Conservation (phyloP, 2,113 vertebrate genomes). For the Anseranas semipalmata region DNA sequence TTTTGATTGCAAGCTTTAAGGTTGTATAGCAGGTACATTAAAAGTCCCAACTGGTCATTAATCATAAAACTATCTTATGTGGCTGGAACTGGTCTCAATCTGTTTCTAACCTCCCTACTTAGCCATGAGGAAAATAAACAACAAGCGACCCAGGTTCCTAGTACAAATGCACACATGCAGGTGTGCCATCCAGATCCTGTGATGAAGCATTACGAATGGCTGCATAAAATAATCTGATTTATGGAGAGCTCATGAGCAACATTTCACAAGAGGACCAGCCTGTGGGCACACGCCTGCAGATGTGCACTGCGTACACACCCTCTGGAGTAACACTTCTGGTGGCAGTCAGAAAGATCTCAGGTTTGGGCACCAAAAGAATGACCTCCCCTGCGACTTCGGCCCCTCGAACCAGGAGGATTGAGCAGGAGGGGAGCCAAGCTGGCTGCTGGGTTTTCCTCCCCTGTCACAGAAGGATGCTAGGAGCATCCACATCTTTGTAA, state of each 20-base stretch:
- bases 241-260: background rate
- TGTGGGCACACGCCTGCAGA: background rate
- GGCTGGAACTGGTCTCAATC: background rate
- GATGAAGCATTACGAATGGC: background rate
- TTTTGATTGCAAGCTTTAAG: background rate
- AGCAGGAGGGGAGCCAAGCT: background rate
- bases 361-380: background rate
- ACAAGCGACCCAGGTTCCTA: background rate
- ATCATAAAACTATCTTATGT: background rate
- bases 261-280: background rate
- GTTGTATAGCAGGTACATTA: background rate
- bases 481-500: background rate
- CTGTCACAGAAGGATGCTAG: background rate
- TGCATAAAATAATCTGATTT: background rate
- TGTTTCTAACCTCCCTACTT: background rate
- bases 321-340: background rate
- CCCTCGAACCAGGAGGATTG: background rate
- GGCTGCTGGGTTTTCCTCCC: background rate
- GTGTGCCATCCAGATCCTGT: background rate
- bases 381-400: background rate
- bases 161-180: background rate
- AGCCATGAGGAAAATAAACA: background rate
- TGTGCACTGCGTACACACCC: fast-evolving
- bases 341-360: background rate
- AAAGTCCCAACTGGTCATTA: background rate